Conservation (phyloP, 2,797 vertebrate species). For the Halcyon smyrnensis region DNA sequence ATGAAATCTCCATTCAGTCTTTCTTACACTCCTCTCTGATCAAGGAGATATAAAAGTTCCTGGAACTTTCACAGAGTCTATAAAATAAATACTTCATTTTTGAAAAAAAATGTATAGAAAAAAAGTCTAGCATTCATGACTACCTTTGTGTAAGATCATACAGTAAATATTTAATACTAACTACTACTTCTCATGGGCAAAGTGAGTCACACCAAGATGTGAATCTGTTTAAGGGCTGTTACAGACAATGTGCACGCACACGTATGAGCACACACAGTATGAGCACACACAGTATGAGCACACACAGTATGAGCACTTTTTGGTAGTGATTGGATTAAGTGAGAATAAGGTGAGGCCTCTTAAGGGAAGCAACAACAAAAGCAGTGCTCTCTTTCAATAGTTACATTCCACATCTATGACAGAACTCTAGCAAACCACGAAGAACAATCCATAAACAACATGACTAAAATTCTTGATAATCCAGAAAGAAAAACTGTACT, state of each 20-base stretch:
- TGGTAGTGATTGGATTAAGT: conserved; percentile 26
- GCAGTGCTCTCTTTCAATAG: conserved; percentile 30
- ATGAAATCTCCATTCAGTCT: not conserved
- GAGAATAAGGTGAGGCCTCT: conserved; percentile 61
- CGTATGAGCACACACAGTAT: not conserved
- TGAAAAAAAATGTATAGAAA: not conserved
- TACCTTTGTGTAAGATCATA: not conserved
- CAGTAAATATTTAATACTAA: not conserved
- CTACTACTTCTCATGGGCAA: not conserved
- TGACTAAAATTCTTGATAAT: not conserved
- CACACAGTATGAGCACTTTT: conserved; percentile 3
- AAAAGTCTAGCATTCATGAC: not conserved
- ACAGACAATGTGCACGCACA: not conserved
- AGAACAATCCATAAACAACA: conserved; percentile 20
- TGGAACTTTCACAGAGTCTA: not conserved
- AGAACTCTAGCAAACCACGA: conserved; percentile 29
- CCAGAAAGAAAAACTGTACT: not conserved
- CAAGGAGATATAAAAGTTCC: not conserved
- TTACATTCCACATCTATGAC: conserved; percentile 59
- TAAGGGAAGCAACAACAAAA: conserved; percentile 57
- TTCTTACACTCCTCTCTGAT: not conserved
- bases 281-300: not conserved
- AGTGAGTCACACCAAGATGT: not conserved
- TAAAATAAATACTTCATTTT: not conserved
- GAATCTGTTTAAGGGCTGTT: not conserved